A percentile compares a stretch with the other conserved stretches of the same genome.
phyloP scores from a whole-genome alignment of 2,113 vertebrate genomes.

The Oncorhynchus tshawytscha region DNA sequence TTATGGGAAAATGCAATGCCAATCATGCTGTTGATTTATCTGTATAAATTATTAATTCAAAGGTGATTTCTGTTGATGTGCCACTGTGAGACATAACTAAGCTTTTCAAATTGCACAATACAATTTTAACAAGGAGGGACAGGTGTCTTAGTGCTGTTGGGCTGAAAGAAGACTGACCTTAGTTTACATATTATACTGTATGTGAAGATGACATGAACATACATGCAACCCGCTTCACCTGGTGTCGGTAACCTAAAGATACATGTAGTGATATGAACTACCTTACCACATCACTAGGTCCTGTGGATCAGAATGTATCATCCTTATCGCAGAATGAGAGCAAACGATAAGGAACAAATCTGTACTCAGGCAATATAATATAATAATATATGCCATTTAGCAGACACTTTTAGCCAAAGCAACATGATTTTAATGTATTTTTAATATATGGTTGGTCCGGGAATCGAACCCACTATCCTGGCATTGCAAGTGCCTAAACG shows the following conservation, averaged over 20 bases:
- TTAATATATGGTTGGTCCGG: too few species aligned
- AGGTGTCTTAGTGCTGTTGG: slow-evolving; percentile 26
- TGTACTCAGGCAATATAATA: background rate
- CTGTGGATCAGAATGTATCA: background rate
- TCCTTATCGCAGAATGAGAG: background rate
- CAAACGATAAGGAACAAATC: background rate
- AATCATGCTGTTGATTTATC: background rate
- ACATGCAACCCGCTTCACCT: slow-evolving; percentile 31
- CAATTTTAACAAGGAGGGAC: slow-evolving; percentile 37
- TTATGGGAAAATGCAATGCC: background rate
- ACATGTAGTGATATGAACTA: slow-evolving; percentile 15
- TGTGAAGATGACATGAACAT: slow-evolving; percentile 21
- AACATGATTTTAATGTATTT: too few species aligned
- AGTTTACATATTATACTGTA: slow-evolving; percentile 38
- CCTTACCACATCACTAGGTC: background rate
- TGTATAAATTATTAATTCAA: background rate
- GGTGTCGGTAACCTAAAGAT: slow-evolving; percentile 19
- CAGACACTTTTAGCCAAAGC: too few species aligned
- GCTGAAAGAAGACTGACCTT: slow-evolving; percentile 50
- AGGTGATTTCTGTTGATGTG: background rate
- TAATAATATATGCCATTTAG: too few species aligned
- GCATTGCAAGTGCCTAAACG: too few species aligned
- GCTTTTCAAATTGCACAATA: background rate
- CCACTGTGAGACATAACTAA: too few species aligned
- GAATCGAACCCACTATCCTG: too few species aligned